Conservation (phyloP, 2,797 vertebrate species). For the Neosilurus hyrtlii region DNA sequence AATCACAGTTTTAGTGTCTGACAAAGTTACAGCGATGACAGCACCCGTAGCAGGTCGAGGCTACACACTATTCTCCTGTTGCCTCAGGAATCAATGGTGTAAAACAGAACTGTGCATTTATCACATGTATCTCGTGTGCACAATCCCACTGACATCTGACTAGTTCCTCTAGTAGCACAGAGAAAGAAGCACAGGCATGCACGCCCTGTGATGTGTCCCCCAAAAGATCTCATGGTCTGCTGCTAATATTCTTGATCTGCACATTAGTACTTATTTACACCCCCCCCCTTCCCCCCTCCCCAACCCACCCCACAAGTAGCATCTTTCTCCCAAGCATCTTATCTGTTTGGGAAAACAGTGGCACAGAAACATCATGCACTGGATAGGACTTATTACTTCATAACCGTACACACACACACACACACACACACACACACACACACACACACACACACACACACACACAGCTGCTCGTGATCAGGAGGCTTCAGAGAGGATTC, state of each 20-base stretch:
- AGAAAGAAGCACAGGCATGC: background rate
- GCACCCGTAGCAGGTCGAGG: slow-evolving; percentile 15
- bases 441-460: slow-evolving; percentile 29
- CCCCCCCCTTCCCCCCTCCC: too few relatives aligned
- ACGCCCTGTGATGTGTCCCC: background rate
- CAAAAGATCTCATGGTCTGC: background rate
- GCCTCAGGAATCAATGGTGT: slow-evolving; percentile 30
- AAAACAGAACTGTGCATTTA: slow-evolving; percentile 43
- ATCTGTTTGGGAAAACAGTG: background rate
- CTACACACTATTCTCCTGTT: slow-evolving; percentile 23
- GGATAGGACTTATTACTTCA: background rate
- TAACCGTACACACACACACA: background rate
- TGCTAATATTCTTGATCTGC: background rate
- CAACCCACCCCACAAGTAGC: too few relatives aligned
- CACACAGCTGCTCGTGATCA: background rate
- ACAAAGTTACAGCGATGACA: slow-evolving; percentile 16
- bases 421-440: slow-evolving; percentile 16
- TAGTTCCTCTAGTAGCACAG: background rate
- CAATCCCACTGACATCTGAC: slow-evolving; percentile 16
- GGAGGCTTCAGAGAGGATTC: slow-evolving; percentile 21
- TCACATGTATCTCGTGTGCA: background rate
- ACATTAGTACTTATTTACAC: background rate
- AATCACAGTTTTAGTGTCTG: slow-evolving; percentile 28
- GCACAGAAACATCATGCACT: background rate
- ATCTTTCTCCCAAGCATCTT: background rate